A percentile compares a stretch with the other conserved stretches of the same genome.
phyloP scores from a whole-genome alignment of 2,888 invertebrate species.

The Dorcus parallelipipedus region DNA sequence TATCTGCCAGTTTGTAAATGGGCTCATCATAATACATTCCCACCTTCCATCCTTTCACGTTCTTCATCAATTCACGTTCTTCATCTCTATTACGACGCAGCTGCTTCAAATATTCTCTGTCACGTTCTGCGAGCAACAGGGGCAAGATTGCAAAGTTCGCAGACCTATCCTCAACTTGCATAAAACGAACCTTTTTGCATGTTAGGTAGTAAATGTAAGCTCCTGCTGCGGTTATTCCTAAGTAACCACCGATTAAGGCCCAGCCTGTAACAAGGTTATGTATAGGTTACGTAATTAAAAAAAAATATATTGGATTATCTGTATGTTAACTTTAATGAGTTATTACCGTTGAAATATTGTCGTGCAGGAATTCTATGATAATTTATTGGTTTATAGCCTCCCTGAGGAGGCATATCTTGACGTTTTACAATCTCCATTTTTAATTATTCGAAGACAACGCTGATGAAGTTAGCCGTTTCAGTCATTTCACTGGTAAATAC shows the following conservation, averaged over 20 bases:
- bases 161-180: constrained; percentile 73
- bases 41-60: constrained; percentile 87
- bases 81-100: constrained; percentile 75
- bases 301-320: constrained; percentile 3
- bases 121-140: constrained; percentile 77
- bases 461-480: too few species aligned
- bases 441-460: background rate
- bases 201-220: constrained; percentile 58
- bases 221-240: constrained; percentile 56
- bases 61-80: constrained; percentile 82
- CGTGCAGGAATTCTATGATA: constrained; percentile 71
- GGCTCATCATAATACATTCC: constrained; percentile 87
- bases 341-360: constrained; percentile 63
- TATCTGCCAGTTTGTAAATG: constrained; percentile 67
- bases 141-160: constrained; percentile 74
- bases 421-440: constrained; percentile 46
- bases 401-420: constrained; percentile 92
- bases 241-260: constrained; percentile 60
- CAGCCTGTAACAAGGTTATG: constrained; percentile 52
- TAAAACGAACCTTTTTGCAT: constrained; percentile 52
- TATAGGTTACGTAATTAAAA: constrained; percentile 26
- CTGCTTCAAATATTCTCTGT: constrained; percentile 80
- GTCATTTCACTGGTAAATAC: background rate
- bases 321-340: constrained; percentile 19
- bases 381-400: constrained; percentile 81